Base-by-base conservation (phyloP, 2,888 invertebrate species). In the Kryphioiulus occultus region DNA sequence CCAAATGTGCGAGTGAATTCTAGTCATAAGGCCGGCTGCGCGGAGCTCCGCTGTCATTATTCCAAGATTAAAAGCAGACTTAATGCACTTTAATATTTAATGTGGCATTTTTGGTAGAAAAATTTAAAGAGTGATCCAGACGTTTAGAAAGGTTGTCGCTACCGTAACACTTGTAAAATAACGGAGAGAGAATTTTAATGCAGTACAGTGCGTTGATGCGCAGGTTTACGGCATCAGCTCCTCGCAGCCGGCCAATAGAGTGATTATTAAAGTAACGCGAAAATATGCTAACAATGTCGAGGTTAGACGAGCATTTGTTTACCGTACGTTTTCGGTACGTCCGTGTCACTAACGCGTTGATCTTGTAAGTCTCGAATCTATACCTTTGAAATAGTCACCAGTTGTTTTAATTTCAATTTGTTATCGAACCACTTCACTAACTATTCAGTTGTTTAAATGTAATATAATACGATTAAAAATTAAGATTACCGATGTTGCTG, bases 311-410 rank as follows among this genome's bases (percentile, higher is more conserved):
- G 59, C 22, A 68, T 68, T 68, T 68, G 59, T 68, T n/a, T 68
- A 59, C 59, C 59, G 59, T 59, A 68, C 22, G 59, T 68, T 68
- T 68, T 22, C 19, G 19, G 59, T 59, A 68, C 22, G 59, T 68
- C 19, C 19, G 0, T 68, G 22, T 68, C 59, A 22, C 59, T 68
- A 68, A 68, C 19, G 59, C 59, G 22, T 68, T 26, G 59, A 68
- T 68, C 59, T 68, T 68, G 59, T 26, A 22, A 22, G 59, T 19
- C 22, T 68, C 59, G 22, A 68, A 68, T 4, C 59, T 68, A 26
- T 68, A 68, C 22, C 59, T 68, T 68, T 68, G 22, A 68, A 68
- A 26, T 68, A 68, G 59, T 68, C 59, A 68, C 59, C 59, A 68
- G 59, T 26, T 68, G 59, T 68, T 68, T 68, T 26, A 26, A 4